Evolutionary conservation across 2,113 vertebrate genomes (phyloP).

Genomic region (Euleptes europaea): DNA sequence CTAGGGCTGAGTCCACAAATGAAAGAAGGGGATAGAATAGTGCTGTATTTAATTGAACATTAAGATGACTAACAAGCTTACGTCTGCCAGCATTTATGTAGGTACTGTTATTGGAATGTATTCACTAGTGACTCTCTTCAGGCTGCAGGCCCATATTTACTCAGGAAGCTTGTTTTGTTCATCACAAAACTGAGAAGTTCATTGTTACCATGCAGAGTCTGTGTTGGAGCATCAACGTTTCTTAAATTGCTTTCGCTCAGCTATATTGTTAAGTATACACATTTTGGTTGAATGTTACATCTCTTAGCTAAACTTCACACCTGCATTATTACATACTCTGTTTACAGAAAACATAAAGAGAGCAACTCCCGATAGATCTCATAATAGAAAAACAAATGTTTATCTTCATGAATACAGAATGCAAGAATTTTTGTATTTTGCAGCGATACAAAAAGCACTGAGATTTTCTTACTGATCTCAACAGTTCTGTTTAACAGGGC

Average conservation of each 20-base stretch:
- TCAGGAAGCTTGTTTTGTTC: too few relatives aligned
- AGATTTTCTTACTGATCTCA: not conserved
- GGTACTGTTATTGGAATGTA: not conserved
- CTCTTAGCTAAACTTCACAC: not conserved
- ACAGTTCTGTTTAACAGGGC: not conserved
- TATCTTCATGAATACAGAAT: not conserved
- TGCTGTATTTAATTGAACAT: not conserved
- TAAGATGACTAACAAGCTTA: not conserved
- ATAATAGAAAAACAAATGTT: not conserved
- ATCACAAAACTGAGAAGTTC: not conserved
- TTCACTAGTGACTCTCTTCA: not conserved
- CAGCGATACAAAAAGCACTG: fast-evolving
- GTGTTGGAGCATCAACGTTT: not conserved
- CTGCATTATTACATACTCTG: not conserved
- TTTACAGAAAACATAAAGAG: not conserved
- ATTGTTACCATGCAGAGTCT: not conserved
- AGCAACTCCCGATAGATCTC: not conserved
- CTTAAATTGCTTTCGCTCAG: not conserved
- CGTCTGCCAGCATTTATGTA: not conserved
- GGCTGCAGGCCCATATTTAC: not conserved
- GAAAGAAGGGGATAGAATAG: not conserved
- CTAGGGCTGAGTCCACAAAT: not conserved
- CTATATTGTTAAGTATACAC: not conserved
- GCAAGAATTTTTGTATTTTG: not conserved
- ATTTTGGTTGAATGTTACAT: not conserved